Conservation (phyloP, 2,797 vertebrate genomes). For the Chelmon rostratus region DNA sequence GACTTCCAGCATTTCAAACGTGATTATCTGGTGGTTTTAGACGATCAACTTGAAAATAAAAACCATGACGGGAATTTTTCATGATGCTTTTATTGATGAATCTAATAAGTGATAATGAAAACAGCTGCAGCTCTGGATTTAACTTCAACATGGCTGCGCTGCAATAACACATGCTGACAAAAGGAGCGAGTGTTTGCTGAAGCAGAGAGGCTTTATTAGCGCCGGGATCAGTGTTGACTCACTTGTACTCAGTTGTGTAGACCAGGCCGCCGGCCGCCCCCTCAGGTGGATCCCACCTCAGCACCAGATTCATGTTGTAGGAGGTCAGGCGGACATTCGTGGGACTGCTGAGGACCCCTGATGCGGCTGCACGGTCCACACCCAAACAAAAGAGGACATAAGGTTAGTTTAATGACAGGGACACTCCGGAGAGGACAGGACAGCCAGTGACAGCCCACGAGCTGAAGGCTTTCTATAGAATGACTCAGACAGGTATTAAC, state of each 20-base stretch:
- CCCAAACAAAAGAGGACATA: not conserved
- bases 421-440: not conserved
- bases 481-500: too few relatives aligned
- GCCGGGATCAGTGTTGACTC: slow-evolving; percentile 25
- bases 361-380: slow-evolving; percentile 27
- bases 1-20: not conserved
- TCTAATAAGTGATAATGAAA: too few relatives aligned
- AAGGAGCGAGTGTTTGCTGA: not conserved
- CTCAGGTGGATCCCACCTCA: slow-evolving; percentile 77
- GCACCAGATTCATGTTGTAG: slow-evolving; percentile 76
- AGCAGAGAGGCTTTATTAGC: not conserved
- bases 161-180: not conserved
- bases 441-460: not conserved
- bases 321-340: slow-evolving; percentile 70
- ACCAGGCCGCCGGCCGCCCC: not conserved
- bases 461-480: too few relatives aligned
- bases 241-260: slow-evolving; percentile 72
- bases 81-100: not conserved
- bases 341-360: slow-evolving; percentile 57
- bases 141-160: too few relatives aligned
- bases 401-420: not conserved
- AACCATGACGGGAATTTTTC: not conserved
- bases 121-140: too few relatives aligned
- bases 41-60: too few relatives aligned
- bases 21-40: not conserved